Evolutionary conservation across 1,140 invertebrate genomes (phyloP).

Genomic region (Mya arenaria): DNA sequence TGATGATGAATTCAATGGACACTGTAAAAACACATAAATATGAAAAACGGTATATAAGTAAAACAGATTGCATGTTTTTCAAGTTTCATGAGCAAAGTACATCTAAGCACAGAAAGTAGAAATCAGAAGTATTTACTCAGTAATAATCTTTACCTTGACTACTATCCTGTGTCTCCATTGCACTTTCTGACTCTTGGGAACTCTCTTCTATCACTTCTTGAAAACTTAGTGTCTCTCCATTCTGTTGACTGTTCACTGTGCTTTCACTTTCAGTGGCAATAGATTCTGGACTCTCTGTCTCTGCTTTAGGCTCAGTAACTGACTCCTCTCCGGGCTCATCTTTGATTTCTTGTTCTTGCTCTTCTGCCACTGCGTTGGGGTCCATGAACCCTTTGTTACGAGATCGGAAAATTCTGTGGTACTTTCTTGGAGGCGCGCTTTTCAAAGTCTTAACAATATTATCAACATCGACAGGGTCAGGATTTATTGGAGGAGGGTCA

Average conservation of each 20-base stretch:
- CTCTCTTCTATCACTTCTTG: not conserved
- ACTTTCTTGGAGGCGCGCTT: conserved; percentile 40
- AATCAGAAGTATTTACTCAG: no score
- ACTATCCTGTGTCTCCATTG: conserved; percentile 29
- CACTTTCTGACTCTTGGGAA: no score
- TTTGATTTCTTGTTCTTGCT: no score
- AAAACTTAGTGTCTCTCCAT: not conserved
- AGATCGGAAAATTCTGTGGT: conserved; percentile 52
- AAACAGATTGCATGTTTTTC: no score
- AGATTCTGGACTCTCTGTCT: not conserved
- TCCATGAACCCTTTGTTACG: conserved; percentile 51
- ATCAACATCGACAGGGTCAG: conserved; percentile 28
- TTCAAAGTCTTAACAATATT: conserved; percentile 37
- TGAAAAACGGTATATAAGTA: no score
- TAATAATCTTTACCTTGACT: conserved; percentile 2
- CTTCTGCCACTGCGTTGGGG: conserved; percentile 1
- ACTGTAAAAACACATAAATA: no score
- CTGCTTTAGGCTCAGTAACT: not conserved
- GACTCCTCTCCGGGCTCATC: not conserved
- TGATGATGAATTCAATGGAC: no score
- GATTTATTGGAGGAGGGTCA: not conserved
- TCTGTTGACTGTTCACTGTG: conserved; percentile 7
- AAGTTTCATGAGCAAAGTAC: no score
- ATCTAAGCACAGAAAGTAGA: no score
- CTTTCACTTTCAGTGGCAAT: not conserved